These are phyloP conservation scores for Asarcornis scutulata DNA, from an alignment of 2,113 vertebrate species.

Conservation along the genomic window DNA sequence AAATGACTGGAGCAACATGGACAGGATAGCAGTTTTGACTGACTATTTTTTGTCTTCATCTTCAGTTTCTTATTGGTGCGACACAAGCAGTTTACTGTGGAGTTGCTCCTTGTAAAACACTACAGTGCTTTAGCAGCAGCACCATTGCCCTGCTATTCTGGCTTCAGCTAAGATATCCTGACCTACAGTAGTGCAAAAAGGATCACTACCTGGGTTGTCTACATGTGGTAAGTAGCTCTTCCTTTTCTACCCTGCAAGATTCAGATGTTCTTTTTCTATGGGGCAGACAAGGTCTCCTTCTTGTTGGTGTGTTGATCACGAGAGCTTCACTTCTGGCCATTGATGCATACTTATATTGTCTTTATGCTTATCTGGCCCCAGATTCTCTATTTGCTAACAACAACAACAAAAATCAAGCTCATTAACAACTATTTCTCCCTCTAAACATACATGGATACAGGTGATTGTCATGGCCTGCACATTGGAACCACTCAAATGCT, in stretches of 20 bases:
- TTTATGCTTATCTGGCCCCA: background rate
- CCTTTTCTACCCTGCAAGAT: background rate
- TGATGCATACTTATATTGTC: background rate
- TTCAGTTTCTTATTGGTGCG: background rate
- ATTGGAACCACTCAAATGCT: background rate
- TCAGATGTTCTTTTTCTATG: background rate
- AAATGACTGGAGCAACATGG: background rate
- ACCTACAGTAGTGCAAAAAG: background rate
- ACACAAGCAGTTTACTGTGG: background rate
- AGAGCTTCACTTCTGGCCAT: background rate
- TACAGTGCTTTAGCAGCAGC: background rate
- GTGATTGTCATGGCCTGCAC: background rate
- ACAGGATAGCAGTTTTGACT: background rate
- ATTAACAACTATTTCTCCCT: background rate
- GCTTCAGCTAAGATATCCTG: background rate
- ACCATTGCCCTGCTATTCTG: background rate
- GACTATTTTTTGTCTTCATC: background rate
- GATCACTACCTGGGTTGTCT: background rate
- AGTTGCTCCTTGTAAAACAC: background rate
- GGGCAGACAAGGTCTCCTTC: background rate
- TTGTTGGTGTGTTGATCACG: background rate
- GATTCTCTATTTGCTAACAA: background rate
- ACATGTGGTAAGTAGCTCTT: background rate
- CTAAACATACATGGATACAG: background rate
- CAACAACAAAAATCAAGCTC: background rate